Evolutionary conservation across 2,113 vertebrate genomes (phyloP).

Genomic region (Petrocephalus microphthalmus): DNA sequence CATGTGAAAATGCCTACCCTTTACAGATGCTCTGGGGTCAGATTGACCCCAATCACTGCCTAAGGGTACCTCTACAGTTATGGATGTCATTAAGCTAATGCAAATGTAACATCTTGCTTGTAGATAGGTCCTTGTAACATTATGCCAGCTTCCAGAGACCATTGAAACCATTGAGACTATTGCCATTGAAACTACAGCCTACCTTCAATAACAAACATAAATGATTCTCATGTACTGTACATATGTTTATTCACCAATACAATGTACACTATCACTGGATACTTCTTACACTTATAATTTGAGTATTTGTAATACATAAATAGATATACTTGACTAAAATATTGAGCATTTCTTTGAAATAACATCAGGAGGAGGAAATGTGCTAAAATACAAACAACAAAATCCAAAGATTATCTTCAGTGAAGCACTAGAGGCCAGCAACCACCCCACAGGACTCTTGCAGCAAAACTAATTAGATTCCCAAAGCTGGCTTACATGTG

Average conservation of each 20-base stretch:
- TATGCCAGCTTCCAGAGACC: background rate
- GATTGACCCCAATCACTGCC: no score
- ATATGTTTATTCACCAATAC: no score
- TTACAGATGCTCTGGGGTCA: no score
- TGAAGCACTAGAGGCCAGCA: background rate
- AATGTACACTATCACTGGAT: background rate
- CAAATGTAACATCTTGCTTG: background rate
- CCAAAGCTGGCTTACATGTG: background rate
- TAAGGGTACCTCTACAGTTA: background rate
- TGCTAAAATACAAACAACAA: background rate
- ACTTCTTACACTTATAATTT: background rate
- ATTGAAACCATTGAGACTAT: no score
- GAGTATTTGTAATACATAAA: background rate
- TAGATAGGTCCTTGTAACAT: background rate
- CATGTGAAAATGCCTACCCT: no score
- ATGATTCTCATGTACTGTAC: no score
- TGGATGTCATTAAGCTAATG: background rate
- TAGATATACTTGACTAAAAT: background rate
- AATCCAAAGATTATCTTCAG: background rate
- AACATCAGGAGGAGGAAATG: background rate
- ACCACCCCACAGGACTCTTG: background rate
- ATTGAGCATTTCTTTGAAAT: background rate
- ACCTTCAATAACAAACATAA: background rate
- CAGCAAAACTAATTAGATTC: background rate
- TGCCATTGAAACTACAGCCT: background rate